A percentile compares a stretch with the other conserved stretches of the same genome.
phyloP scores from a whole-genome alignment of 1,140 invertebrate species.

The Hyphantria cunea region DNA sequence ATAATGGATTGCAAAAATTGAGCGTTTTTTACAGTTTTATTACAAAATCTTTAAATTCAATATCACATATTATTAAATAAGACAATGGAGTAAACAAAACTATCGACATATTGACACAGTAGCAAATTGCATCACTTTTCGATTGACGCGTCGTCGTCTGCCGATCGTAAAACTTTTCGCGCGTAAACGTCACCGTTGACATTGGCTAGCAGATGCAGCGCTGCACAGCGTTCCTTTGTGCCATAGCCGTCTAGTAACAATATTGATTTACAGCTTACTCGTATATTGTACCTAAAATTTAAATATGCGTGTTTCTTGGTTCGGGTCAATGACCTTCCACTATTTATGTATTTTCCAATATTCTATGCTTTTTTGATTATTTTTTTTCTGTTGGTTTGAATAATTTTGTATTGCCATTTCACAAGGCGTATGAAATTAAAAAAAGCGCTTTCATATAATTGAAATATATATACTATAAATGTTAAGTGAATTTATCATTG shows the following conservation, averaged over 20 bases:
- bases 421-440: no score
- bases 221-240: constrained; percentile 63
- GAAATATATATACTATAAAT: no score
- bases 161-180: constrained; percentile 77
- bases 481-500: no score
- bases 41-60: no score
- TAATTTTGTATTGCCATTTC: no score
- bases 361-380: background rate
- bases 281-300: constrained; percentile 27
- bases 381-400: no score
- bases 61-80: no score
- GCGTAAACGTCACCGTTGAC: constrained; percentile 77
- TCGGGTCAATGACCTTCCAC: constrained; percentile 3
- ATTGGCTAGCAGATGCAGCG: constrained; percentile 72
- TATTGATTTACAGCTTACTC: constrained; percentile 51
- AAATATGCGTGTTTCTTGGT: constrained; percentile 15
- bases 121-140: constrained; percentile 49
- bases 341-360: no score
- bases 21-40: no score
- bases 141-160: constrained; percentile 68
- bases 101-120: constrained; percentile 32
- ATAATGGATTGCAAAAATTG: no score
- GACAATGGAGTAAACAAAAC: constrained; percentile 5
- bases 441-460: no score
- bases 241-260: constrained; percentile 57